Evolutionary conservation across 1,140 invertebrate species (phyloP).

Genomic region (Ceratosolen solmsi): DNA sequence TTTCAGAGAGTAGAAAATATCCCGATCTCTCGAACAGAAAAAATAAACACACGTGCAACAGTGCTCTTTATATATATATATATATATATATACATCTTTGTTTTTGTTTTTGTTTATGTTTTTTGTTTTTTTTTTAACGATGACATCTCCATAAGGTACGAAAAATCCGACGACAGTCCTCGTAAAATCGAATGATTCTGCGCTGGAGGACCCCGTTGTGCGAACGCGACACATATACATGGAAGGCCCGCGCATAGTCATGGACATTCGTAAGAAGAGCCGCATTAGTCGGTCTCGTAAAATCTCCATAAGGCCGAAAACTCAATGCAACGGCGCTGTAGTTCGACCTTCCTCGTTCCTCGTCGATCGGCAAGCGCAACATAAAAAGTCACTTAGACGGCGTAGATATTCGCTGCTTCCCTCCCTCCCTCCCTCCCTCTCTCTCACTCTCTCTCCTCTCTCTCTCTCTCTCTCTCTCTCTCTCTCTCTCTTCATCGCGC

Average conservation of each 20-base stretch:
- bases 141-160: not conserved
- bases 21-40: too few relatives aligned
- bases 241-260: too few relatives aligned
- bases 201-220: too few relatives aligned
- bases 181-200: too few relatives aligned
- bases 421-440: not conserved
- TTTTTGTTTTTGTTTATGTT: too few relatives aligned
- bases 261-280: not conserved
- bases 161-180: not conserved
- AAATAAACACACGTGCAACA: not conserved
- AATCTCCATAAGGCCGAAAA: slow-evolving; percentile 25
- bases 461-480: not conserved
- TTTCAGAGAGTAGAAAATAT: too few relatives aligned
- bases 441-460: not conserved
- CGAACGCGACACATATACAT: too few relatives aligned
- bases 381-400: slow-evolving; percentile 53
- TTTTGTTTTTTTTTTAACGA: not conserved
- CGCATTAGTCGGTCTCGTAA: not conserved
- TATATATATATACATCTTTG: too few relatives aligned
- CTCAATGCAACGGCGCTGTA: not conserved
- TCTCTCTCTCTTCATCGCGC: not conserved
- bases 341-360: not conserved
- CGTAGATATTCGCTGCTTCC: not conserved
- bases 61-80: too few relatives aligned
- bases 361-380: slow-evolving; percentile 22